phyloP scores from a whole-genome alignment of 2,888 invertebrate genomes.

The Eupithecia tripunctaria region DNA sequence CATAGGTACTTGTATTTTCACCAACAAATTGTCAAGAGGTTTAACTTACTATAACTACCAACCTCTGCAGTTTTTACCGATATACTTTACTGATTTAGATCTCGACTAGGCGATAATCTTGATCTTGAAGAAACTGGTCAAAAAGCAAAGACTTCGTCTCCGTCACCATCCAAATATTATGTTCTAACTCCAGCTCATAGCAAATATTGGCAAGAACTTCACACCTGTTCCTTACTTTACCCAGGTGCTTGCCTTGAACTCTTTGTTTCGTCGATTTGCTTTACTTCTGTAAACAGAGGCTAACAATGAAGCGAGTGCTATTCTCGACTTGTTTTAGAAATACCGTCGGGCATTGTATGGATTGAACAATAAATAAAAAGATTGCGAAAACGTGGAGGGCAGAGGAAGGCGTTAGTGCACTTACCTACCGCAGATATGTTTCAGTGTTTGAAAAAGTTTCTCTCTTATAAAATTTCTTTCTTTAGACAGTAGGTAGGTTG shows the following conservation, averaged over 20 bases:
- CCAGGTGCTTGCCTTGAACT: slow-evolving; percentile 32
- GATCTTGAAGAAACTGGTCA: not conserved
- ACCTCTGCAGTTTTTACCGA: not conserved
- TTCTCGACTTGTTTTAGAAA: slow-evolving; percentile 37
- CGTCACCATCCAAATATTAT: not conserved
- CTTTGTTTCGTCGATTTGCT: slow-evolving; percentile 38
- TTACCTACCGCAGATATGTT: not conserved
- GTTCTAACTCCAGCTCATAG: not conserved
- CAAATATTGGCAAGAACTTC: slow-evolving; percentile 40
- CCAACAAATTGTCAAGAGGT: too few relatives aligned
- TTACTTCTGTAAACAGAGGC: slow-evolving; percentile 41
- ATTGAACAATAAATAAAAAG: slow-evolving; percentile 13
- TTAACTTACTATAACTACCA: too few relatives aligned
- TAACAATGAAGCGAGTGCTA: slow-evolving; percentile 39
- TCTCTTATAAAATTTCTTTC: too few relatives aligned
- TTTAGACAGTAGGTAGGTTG: not conserved
- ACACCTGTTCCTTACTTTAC: slow-evolving; percentile 52
- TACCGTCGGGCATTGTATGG: slow-evolving; percentile 5
- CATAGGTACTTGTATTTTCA: too few relatives aligned
- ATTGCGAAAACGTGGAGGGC: slow-evolving; percentile 1
- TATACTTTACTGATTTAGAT: not conserved
- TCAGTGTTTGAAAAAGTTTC: not conserved
- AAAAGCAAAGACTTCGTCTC: not conserved
- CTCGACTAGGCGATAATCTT: not conserved
- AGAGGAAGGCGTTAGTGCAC: not conserved